Evolutionary conservation across 2,888 invertebrate genomes (phyloP), one percentile per base, ranked within the genome.

Genomic region (Drosophila dives): DNA sequence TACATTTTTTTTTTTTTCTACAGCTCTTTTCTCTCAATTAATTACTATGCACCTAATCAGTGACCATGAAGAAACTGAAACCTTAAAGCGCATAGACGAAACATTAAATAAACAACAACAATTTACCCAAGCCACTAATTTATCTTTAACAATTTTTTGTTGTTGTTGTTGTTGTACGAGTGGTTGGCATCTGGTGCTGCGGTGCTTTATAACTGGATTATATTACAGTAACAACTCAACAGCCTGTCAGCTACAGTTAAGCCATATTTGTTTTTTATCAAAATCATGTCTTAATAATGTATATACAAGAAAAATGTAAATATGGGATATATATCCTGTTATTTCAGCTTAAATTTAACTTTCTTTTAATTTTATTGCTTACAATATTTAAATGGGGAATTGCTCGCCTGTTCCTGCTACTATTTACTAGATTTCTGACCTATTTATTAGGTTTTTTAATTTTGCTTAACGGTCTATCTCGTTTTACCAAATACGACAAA

Each of bases 41-140:
- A 86, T 86, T 86, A 83, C 71, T 78, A 86, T 86, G 89, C 90
- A 83, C 81, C 76, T 76, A 86, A 69, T 86, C 90, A 90, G 86
- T 88, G 86, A 75, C 89, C 86, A 86, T 86, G 90, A 86, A 86
- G 85, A 65, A 72, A 77, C 61, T 62, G 45, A 74, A 81, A 72
- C 81, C 81, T 72, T 56, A 49, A 67, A 64, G 66, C 77, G 77
- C 80, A 72, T 29, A 62, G 64, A 56, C 40, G 50, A 65, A 78
- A 61, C 34, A 50, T 49, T 49, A 40, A 40, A 56, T 29, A 55
- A 33, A 59, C 40, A 53, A 54, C 51, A 61, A 59, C 36, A 12
- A 12, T 36, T 53, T 68, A 56, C 42, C 45, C 65, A 58, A 58
- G 50, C 58, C 66, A 65, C 66, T 51, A 53, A 58, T 53, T 66